phyloP scores from a whole-genome alignment of 1,140 invertebrate genomes.

The Temnothorax longispinosus region DNA sequence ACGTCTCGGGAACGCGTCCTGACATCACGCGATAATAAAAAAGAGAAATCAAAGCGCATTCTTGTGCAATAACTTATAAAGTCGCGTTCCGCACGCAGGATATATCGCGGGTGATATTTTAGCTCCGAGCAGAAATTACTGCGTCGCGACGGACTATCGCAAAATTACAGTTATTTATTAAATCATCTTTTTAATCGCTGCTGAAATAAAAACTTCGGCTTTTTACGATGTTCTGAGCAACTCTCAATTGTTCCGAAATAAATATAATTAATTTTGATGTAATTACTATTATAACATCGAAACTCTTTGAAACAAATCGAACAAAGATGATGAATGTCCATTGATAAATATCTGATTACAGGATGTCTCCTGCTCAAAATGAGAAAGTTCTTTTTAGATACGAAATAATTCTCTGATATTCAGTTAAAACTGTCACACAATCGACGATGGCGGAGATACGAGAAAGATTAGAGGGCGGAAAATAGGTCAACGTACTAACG shows the following conservation, averaged over 20 bases:
- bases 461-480: constrained; percentile 37
- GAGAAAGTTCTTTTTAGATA: not conserved
- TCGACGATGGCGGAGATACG: constrained; percentile 11
- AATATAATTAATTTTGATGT: not conserved
- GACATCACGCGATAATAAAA: constrained; percentile 36
- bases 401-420: not conserved
- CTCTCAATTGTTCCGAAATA: not conserved
- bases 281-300: not conserved
- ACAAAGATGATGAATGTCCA: too few relatives aligned
- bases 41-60: constrained; percentile 47
- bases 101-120: constrained; percentile 25
- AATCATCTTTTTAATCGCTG: not conserved
- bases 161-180: constrained; percentile 4
- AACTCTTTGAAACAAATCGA: not conserved
- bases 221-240: not conserved
- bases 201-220: not conserved
- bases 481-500: constrained; percentile 63
- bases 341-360: too few relatives aligned
- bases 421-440: constrained; percentile 26
- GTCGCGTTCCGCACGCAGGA: not conserved
- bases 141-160: not conserved
- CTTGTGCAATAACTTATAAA: constrained; percentile 14
- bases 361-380: not conserved
- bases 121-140: not conserved
- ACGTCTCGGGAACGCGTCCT: constrained; percentile 5